Conservation (phyloP, 2,797 vertebrate genomes). For the Manis crassicaudata region DNA sequence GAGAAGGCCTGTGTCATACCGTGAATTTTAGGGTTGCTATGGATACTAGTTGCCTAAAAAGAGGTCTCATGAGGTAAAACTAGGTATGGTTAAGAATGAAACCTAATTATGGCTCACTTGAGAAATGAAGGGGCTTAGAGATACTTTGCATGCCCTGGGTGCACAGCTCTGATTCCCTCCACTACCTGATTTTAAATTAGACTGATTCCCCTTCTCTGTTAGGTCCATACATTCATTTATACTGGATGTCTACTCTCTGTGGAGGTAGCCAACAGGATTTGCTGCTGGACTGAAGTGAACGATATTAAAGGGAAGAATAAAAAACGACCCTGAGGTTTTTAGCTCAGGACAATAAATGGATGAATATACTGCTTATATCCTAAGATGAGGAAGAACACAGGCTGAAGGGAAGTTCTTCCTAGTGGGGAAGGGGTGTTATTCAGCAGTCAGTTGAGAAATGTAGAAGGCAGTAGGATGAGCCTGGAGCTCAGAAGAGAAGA, state of each 20-base stretch:
- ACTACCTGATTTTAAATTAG: neutral
- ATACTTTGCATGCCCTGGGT: neutral
- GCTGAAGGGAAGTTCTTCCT: neutral
- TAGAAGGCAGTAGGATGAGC: neutral
- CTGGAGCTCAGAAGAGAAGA: neutral
- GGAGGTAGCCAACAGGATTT: neutral
- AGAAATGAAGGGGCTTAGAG: neutral
- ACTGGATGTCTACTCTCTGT: neutral
- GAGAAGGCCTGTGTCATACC: neutral
- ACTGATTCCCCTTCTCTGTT: neutral
- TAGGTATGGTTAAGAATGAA: neutral
- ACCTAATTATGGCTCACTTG: neutral
- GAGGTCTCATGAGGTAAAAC: neutral
- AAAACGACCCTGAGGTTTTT: neutral
- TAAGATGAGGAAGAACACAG: neutral
- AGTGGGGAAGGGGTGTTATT: neutral
- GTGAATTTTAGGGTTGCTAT: neutral
- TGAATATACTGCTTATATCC: neutral
- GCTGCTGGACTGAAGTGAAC: neutral
- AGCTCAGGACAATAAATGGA: neutral
- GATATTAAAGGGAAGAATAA: neutral
- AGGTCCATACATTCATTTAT: neutral
- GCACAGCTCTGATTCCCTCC: neutral
- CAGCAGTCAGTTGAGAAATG: neutral
- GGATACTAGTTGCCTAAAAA: neutral